Percentiles rank a stretch among this genome's conserved stretches.
Evolutionary conservation across 2,888 invertebrate genomes (phyloP).

Genomic region (Sinopyrophorus schimmeli): DNA sequence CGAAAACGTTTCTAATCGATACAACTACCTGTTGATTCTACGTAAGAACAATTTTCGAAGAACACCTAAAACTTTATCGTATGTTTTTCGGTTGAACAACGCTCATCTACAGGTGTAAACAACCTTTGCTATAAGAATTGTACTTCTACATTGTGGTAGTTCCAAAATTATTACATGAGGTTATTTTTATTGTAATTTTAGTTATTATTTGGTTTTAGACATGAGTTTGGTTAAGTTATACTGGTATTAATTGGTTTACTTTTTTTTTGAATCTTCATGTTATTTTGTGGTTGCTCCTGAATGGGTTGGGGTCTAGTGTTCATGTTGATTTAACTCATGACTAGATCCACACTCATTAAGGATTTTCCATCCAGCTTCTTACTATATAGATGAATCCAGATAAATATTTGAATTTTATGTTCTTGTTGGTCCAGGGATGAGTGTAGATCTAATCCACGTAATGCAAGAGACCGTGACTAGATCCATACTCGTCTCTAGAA

Average conservation of each 20-base stretch:
- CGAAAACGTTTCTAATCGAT: slow-evolving; percentile 24
- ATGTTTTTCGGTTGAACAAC: slow-evolving; percentile 35
- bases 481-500: slow-evolving; percentile 88
- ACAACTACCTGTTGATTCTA: slow-evolving; percentile 35
- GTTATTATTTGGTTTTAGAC: slow-evolving; percentile 17
- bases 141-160: slow-evolving; percentile 28
- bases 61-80: slow-evolving; percentile 23
- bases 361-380: slow-evolving; percentile 14
- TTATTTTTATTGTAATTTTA: slow-evolving; percentile 17
- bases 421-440: slow-evolving; percentile 71
- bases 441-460: slow-evolving; percentile 80
- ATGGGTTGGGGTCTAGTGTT: slow-evolving; percentile 77
- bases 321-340: slow-evolving; percentile 69
- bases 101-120: slow-evolving; percentile 47
- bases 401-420: slow-evolving; percentile 12
- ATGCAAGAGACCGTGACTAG: slow-evolving; percentile 70
- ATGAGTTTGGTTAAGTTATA: slow-evolving; percentile 27
- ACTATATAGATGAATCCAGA: too few species aligned
- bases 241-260: slow-evolving; percentile 6
- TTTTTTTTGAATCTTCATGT: slow-evolving; percentile 12
- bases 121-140: slow-evolving; percentile 41
- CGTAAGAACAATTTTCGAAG: slow-evolving; percentile 22
- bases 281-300: slow-evolving; percentile 53
- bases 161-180: slow-evolving; percentile 24
- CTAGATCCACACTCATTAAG: slow-evolving; percentile 91